Percentiles rank a stretch among this genome's conserved stretches.
Evolutionary conservation across 2,113 vertebrate genomes (phyloP).

Genomic region (Chaetura pelagica): DNA sequence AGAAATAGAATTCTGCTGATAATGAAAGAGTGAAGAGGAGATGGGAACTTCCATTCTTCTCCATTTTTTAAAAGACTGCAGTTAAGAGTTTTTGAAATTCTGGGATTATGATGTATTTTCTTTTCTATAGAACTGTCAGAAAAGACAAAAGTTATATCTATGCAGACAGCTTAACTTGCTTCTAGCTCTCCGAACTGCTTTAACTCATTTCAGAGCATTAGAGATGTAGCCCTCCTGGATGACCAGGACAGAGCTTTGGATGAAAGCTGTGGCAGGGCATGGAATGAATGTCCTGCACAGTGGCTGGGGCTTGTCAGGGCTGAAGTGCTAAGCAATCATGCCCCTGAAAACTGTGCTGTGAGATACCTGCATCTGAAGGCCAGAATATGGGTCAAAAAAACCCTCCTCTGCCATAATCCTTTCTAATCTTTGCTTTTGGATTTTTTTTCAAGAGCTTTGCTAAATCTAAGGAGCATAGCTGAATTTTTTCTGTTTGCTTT

Average conservation of each 20-base stretch:
- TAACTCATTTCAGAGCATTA: constrained; percentile 6
- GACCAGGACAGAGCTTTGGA: neutral
- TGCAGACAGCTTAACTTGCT: constrained; percentile 38
- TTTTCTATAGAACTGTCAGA: constrained; percentile 33
- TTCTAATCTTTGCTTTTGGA: constrained; percentile 18
- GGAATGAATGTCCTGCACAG: neutral
- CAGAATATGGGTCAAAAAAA: constrained; percentile 5
- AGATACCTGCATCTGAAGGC: neutral
- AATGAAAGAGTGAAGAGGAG: neutral
- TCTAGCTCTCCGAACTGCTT: neutral
- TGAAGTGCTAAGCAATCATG: neutral
- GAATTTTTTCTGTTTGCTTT: neutral
- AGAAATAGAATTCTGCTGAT: neutral
- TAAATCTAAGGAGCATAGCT: neutral
- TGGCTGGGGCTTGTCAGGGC: neutral
- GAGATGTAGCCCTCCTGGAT: neutral
- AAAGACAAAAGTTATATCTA: constrained; percentile 26
- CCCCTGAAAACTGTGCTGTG: neutral
- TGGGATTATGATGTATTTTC: constrained; percentile 19
- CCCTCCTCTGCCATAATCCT: neutral
- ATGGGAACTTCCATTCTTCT: neutral
- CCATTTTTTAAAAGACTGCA: neutral
- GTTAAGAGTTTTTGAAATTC: neutral
- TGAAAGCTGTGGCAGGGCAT: neutral
- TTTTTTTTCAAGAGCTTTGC: neutral